Evolutionary conservation across 2,888 invertebrate genomes (phyloP), one percentile per base, ranked within the genome.

Genomic region (Clusia tigrina): DNA sequence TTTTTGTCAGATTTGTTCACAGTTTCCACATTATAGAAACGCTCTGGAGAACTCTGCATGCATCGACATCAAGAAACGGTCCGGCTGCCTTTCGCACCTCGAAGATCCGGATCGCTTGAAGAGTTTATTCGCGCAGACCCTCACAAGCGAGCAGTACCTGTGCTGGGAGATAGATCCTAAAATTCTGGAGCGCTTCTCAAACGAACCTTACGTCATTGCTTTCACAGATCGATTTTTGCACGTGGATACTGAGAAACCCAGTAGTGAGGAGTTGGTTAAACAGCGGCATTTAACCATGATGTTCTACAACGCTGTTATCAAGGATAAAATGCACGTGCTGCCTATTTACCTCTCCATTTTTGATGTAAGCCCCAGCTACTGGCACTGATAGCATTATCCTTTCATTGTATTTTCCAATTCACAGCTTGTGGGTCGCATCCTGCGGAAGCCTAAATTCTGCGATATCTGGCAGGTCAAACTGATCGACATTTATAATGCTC

Each of bases 1-100:
- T 42, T 38, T 25, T 56, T 10, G 24, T 3, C 32, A 32, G 32
- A 32, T 9, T 9, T 32, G 32, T 32, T 32, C 32, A 32, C 6
- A 10, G 20, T 5, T 48, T 5, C n/a, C 48, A 22, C n/a, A n/a
- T n/a, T n/a, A n/a, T n/a, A 90, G 90, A 71, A 87, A 87, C 67
- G 88, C 92, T 72, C 81, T 94, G 0, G 85, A 88, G 57, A 87
- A 88, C 71, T 89, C 89, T 1, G 89, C 89, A 72, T 89, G 89
- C 51, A 86, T 96, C 42, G 91, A 92, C 78, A 92, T 96, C 15
- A 96, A 96, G 78, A 94, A 95, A 78, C 88, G 93, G 70, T 94
- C 94, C 1, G 96, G 96, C 12, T 94, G 94, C 76, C 86, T 96
- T 6, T 93, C 95, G 0, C 94, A 96, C 83, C 83, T 89, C 18